Conservation (phyloP, 2,113 vertebrate genomes). For the Rhea americana region DNA sequence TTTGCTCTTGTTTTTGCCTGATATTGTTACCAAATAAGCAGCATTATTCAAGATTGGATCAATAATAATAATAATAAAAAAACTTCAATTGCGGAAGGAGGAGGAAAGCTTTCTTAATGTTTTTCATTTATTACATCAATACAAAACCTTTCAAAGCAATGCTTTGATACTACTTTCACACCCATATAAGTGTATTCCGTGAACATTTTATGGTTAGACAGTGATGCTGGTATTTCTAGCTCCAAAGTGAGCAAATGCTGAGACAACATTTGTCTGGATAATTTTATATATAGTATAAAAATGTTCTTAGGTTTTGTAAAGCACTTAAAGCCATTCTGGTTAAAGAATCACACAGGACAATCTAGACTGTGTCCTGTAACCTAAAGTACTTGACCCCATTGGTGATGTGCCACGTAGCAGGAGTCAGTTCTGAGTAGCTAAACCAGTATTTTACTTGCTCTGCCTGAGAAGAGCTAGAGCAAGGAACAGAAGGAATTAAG, state of each 20-base stretch:
- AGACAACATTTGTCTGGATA: not conserved
- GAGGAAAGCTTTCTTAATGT: not conserved
- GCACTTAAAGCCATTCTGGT: not conserved
- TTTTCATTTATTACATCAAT: not conserved
- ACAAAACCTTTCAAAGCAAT: not conserved
- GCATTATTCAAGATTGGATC: slow-evolving; percentile 65
- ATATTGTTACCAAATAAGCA: slow-evolving; percentile 62
- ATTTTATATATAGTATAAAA: not conserved
- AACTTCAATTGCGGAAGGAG: not conserved
- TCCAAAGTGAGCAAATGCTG: not conserved
- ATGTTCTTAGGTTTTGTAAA: not conserved
- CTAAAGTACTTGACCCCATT: not conserved
- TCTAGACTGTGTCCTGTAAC: not conserved
- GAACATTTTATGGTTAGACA: not conserved
- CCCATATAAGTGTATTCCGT: not conserved
- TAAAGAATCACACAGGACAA: not conserved
- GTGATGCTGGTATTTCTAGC: not conserved
- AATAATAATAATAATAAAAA: slow-evolving; percentile 63
- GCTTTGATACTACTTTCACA: not conserved
- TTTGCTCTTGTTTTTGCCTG: slow-evolving; percentile 62
- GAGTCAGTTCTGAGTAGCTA: not conserved
- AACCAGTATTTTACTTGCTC: not conserved
- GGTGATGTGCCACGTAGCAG: not conserved
- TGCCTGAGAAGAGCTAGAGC: not conserved
- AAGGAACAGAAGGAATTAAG: not conserved